These are phyloP conservation scores for Paratilapia polleni DNA, from an alignment of 2,113 vertebrate species.

Conservation along the genomic window DNA sequence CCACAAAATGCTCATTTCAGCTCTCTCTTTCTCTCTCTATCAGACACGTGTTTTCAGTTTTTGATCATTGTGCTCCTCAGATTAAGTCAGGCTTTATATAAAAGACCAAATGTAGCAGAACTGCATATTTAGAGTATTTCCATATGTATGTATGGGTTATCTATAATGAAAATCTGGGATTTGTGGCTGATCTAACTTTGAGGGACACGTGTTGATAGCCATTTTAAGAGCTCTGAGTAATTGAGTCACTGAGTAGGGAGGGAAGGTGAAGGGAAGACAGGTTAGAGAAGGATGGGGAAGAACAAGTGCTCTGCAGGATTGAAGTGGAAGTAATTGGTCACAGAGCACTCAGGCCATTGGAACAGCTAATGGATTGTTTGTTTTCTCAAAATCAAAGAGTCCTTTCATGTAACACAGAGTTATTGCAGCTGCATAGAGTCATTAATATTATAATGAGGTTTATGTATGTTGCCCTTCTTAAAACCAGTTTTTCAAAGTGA, in stretches of 20 bases:
- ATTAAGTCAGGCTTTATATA: constrained; percentile 16
- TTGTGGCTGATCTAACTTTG: constrained; percentile 25
- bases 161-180: constrained; percentile 59
- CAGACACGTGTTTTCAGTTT: constrained; percentile 28
- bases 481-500: background rate
- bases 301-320: constrained; percentile 25
- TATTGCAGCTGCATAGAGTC: constrained; percentile 10
- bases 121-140: constrained; percentile 10
- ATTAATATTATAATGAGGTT: background rate
- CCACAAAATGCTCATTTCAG: constrained; percentile 20
- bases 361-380: constrained; percentile 59
- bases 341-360: constrained; percentile 1
- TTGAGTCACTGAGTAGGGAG: constrained; percentile 21
- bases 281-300: constrained; percentile 11
- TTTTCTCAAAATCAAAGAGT: constrained; percentile 53
- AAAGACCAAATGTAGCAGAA: background rate
- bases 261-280: background rate
- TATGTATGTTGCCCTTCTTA: background rate
- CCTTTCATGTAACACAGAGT: constrained; percentile 49
- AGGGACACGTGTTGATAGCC: constrained; percentile 10
- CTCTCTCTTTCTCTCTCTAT: constrained; percentile 23
- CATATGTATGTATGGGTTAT: constrained; percentile 28
- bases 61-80: background rate
- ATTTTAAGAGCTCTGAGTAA: constrained; percentile 26
- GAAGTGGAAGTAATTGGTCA: constrained; percentile 27